Evolutionary conservation across 2,888 invertebrate species (phyloP).

Genomic region (Monochamus alternatus): DNA sequence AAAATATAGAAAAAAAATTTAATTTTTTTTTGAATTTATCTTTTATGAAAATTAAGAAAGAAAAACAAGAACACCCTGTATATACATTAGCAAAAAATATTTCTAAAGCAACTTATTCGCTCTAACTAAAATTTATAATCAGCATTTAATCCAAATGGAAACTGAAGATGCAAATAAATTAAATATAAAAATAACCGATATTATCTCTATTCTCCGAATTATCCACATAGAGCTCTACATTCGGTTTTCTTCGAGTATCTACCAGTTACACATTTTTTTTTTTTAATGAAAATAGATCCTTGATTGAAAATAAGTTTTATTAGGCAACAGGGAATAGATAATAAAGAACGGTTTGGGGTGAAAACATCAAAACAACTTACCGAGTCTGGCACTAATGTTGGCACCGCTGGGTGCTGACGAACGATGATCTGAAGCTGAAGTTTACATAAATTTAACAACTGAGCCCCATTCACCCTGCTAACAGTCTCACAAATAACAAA

Average conservation of each 20-base stretch:
- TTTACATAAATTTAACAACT: conserved; percentile 69
- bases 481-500: conserved; percentile 63
- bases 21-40: too few species aligned
- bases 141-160: too few species aligned
- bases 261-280: not conserved
- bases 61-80: too few species aligned
- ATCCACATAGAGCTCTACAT: not conserved
- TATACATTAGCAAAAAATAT: too few species aligned
- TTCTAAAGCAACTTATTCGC: too few species aligned
- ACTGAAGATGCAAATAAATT: conserved; percentile 24
- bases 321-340: conserved; percentile 20
- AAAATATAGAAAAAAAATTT: too few species aligned
- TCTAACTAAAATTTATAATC: too few species aligned
- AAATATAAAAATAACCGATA: too few species aligned
- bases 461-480: conserved; percentile 67
- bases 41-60: too few species aligned
- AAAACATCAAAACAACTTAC: conserved; percentile 78
- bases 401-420: conserved; percentile 74
- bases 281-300: not conserved
- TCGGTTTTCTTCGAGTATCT: not conserved
- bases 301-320: not conserved
- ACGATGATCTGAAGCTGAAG: conserved; percentile 70
- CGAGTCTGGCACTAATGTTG: conserved; percentile 91
- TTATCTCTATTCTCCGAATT: too few species aligned
- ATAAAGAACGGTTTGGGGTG: conserved; percentile 36